Percentiles rank a stretch among this genome's conserved stretches.
phyloP scores from a whole-genome alignment of 2,888 invertebrate genomes.

The Xestia ashworthii region DNA sequence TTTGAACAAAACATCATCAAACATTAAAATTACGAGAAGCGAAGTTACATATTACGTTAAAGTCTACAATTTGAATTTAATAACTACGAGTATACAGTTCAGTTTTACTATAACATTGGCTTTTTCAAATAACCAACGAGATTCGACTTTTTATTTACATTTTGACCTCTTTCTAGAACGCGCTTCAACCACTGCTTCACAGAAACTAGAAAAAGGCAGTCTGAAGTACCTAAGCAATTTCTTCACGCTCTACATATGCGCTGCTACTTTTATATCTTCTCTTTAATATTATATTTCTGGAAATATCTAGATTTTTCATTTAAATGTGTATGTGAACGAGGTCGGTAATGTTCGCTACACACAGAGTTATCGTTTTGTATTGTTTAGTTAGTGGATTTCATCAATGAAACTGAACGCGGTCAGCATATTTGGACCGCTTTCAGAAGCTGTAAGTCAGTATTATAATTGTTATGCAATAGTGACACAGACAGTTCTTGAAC shows the following conservation, averaged over 20 bases:
- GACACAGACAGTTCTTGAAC: not conserved
- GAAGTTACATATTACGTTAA: not conserved
- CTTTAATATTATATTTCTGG: not conserved
- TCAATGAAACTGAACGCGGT: not conserved
- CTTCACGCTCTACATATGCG: not conserved
- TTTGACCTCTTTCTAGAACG: not conserved
- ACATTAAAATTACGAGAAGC: not conserved
- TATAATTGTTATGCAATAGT: not conserved
- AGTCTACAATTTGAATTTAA: not conserved
- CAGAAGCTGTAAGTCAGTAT: not conserved
- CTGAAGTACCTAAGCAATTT: not conserved
- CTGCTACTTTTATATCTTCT: not conserved
- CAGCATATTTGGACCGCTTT: not conserved
- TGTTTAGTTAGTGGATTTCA: not conserved
- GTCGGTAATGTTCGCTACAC: not conserved
- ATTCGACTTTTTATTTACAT: not conserved
- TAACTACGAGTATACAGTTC: not conserved
- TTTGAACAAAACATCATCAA: not conserved
- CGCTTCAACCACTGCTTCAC: not conserved
- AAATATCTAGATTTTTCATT: constrained; percentile 4
- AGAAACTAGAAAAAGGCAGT: constrained; percentile 6
- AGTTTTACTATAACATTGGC: not conserved
- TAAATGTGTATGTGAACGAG: not conserved
- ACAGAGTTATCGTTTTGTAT: not conserved
- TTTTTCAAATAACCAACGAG: not conserved